Evolutionary conservation across 2,113 vertebrate species (phyloP).

Genomic region (Dasyprocta punctata): DNA sequence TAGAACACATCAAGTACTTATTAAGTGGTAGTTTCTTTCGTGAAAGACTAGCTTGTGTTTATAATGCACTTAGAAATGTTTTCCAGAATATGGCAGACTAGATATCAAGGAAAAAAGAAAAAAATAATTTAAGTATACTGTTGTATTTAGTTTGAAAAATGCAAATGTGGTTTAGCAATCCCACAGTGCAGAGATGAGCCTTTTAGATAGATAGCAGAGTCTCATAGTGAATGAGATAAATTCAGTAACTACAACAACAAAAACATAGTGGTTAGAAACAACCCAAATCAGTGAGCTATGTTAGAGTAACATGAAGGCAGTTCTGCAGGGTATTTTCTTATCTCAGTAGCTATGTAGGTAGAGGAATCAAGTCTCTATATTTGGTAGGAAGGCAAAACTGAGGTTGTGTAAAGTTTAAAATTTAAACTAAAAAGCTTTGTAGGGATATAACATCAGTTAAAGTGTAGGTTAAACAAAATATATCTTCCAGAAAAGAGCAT

Average conservation of each 20-base stretch:
- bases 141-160: neutral
- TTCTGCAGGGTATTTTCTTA: neutral
- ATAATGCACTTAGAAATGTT: constrained; percentile 21
- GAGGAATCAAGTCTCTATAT: neutral
- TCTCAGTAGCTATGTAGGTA: neutral
- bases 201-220: neutral
- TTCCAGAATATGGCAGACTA: neutral
- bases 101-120: neutral
- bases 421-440: neutral
- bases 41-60: neutral
- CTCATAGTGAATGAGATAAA: neutral
- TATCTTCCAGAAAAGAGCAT: neutral
- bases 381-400: neutral
- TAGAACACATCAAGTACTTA: neutral
- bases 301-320: neutral
- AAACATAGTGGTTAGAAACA: neutral
- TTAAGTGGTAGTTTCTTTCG: neutral
- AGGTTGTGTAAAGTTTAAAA: neutral
- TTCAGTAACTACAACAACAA: neutral
- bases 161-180: neutral
- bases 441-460: neutral
- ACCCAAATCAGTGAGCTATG: neutral
- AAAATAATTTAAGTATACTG: neutral
- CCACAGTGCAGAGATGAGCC: neutral
- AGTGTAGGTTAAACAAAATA: neutral